phyloP scores from a whole-genome alignment of 2,888 invertebrate species.

The Euzophera pinguis region DNA sequence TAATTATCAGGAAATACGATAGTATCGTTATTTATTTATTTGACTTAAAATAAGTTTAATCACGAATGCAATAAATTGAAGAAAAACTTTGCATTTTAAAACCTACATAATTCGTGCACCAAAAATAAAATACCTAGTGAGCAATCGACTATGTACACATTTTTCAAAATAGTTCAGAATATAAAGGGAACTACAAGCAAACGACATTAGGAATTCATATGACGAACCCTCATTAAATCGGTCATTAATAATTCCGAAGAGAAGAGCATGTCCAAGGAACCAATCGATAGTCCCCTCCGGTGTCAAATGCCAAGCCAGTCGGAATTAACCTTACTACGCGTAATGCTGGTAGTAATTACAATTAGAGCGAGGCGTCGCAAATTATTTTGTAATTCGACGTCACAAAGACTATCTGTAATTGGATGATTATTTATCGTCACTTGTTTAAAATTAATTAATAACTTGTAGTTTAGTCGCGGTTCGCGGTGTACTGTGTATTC shows the following conservation, averaged over 20 bases:
- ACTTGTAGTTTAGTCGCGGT: neutral
- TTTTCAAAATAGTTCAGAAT: too few species aligned
- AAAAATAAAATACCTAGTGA: too few species aligned
- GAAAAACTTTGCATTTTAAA: too few species aligned
- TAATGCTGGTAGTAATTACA: conserved; percentile 10
- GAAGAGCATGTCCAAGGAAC: neutral
- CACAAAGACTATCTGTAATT: conserved; percentile 32
- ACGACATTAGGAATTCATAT: neutral
- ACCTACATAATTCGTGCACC: too few species aligned
- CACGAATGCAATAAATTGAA: too few species aligned
- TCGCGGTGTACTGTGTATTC: neutral
- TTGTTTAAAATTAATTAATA: conserved; percentile 5
- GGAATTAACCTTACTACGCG: conserved; percentile 8
- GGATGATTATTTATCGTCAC: conserved; percentile 27
- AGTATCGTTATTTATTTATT: too few species aligned
- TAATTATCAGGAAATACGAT: too few species aligned
- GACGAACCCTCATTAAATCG: neutral
- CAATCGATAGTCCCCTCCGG: conserved; percentile 38
- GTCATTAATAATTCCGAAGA: conserved; percentile 9
- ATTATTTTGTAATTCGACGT: conserved; percentile 63
- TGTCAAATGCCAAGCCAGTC: conserved; percentile 50
- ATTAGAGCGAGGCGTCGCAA: conserved; percentile 33
- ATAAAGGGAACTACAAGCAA: too few species aligned
- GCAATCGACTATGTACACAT: too few species aligned
- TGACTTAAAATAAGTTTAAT: too few species aligned